phyloP scores from a whole-genome alignment of 2,113 vertebrate genomes.

The Apteryx owenii region DNA sequence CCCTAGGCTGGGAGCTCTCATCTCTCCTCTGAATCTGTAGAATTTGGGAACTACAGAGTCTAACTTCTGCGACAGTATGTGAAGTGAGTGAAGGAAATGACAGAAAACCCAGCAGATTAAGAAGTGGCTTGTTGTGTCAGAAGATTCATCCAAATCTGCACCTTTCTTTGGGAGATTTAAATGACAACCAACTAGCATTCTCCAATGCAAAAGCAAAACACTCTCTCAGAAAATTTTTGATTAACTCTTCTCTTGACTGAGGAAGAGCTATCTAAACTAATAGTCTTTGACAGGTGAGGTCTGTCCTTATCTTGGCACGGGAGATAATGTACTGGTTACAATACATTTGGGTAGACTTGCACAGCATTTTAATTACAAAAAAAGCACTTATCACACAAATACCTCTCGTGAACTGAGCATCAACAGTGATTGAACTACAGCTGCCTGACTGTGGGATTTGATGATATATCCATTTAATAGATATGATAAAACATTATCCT shows the following conservation, averaged over 20 bases:
- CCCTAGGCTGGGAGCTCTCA: not conserved
- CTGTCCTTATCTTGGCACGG: slow-evolving; percentile 46
- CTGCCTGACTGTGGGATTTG: not conserved
- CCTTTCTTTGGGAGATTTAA: not conserved
- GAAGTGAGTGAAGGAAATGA: not conserved
- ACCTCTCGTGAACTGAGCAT: slow-evolving; percentile 17
- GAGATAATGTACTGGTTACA: slow-evolving; percentile 36
- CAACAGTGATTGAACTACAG: slow-evolving; percentile 10
- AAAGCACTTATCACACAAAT: slow-evolving; percentile 29
- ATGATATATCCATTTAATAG: not conserved
- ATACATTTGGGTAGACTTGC: slow-evolving; percentile 12
- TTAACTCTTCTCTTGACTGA: slow-evolving; percentile 45
- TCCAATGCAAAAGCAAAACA: not conserved
- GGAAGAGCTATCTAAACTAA: slow-evolving; percentile 39
- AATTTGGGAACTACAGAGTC: not conserved
- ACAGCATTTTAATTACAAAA: slow-evolving; percentile 57
- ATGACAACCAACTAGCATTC: not conserved
- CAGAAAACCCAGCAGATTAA: not conserved
- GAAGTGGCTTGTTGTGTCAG: not conserved
- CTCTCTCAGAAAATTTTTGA: not conserved
- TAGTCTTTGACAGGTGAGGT: slow-evolving; percentile 44
- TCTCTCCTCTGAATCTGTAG: not conserved
- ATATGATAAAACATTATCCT: not conserved
- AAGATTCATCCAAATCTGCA: not conserved
- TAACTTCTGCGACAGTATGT: not conserved